phyloP scores from a whole-genome alignment of 2,797 vertebrate species.

The Vultur gryphus region DNA sequence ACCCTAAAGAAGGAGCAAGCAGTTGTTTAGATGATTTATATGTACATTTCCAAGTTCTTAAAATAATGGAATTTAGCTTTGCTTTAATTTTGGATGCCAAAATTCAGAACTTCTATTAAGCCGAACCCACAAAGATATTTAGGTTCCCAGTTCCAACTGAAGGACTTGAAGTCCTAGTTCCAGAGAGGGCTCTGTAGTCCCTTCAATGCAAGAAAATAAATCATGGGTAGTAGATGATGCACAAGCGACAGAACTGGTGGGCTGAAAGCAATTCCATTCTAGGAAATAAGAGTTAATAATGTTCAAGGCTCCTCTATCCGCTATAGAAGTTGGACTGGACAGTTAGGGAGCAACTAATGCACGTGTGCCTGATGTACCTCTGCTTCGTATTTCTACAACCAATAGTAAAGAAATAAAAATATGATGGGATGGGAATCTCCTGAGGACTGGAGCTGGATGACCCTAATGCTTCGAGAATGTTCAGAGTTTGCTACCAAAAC shows the following conservation, averaged over 20 bases:
- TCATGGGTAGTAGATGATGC: neutral
- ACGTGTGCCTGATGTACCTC: neutral
- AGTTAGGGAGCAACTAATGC: neutral
- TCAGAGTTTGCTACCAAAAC: neutral
- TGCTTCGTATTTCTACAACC: neutral
- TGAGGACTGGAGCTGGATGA: neutral
- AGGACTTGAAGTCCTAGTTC: neutral
- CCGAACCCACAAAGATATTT: neutral
- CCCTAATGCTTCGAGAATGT: neutral
- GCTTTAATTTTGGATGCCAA: neutral
- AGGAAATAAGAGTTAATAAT: neutral
- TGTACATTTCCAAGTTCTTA: neutral
- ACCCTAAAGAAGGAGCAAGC: neutral
- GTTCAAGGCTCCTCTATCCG: neutral
- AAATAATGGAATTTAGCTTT: neutral
- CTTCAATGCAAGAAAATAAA: neutral
- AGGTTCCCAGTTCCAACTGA: neutral
- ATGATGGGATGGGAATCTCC: neutral
- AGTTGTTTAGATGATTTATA: neutral
- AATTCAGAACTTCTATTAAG: neutral
- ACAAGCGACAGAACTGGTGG: neutral
- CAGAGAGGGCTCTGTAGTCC: neutral
- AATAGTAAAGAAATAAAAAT: neutral
- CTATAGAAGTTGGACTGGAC: neutral
- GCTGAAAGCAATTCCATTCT: neutral